Evolutionary conservation across 2,888 invertebrate species (phyloP), one percentile per base, ranked within the genome.

Genomic region (Conistra vaccinii): DNA sequence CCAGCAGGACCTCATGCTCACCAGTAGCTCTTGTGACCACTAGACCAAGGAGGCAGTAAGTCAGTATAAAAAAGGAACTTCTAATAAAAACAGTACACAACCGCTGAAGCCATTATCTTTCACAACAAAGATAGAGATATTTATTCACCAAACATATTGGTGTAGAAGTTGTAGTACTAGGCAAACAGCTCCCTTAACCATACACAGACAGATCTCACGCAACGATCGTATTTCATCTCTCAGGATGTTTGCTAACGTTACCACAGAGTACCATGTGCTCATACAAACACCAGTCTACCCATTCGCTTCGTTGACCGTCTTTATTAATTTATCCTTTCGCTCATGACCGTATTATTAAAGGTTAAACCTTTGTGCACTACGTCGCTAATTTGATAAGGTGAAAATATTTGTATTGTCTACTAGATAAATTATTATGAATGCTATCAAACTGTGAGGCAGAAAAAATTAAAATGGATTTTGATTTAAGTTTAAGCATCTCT

Each of bases 211-310:
- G 42, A 67, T 73, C 70, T 68, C 61, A 60, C 63, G 60, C 67
- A 61, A 29, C 65, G 76, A 72, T 81, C 75, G 68, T 87, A 87
- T 74, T 85, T 87, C 73, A 81, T 78, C 53, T 68, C 57, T 65
- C 58, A 55, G 73, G 32, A 81, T 78, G 67, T 85, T 81, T 85
- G 85, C 82, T 48, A 70, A 70, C 63, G 45, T 29, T 26, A 58
- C 67, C 53, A 67, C 69, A 73, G 48, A 58, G 76, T 69, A 86
- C 14, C 72, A 42, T 12, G 42, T 73, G 26, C 73, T 62, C 29
- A 39, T 55, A 71, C 9, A 29, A 55, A 53, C n/a, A 23, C 35
- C 29, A 26, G 45, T 71, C n/a, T 26, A 39, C 42, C 61, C 9
- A 32, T 55, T 17, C 35, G 57, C 39, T 77, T 65, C 9, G 48